These are phyloP conservation scores for Tachina grossa DNA, from an alignment of 2,888 invertebrate species.

Conservation along the genomic window DNA sequence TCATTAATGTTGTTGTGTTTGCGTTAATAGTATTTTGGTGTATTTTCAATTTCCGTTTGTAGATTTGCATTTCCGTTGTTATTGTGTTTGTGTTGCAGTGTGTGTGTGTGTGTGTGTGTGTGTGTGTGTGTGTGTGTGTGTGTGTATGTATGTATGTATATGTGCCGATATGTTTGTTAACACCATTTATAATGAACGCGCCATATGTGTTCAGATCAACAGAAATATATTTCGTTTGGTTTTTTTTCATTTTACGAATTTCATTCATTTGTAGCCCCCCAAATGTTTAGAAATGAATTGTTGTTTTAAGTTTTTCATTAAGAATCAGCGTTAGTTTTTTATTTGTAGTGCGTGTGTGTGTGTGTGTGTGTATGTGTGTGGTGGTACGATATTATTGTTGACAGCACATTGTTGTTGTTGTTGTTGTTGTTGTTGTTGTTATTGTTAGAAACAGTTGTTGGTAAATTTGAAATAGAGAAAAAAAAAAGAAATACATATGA, in stretches of 20 bases:
- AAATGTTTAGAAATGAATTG: constrained; percentile 58
- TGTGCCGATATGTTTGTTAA: constrained; percentile 63
- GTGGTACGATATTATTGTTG: background rate
- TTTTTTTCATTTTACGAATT: constrained; percentile 27
- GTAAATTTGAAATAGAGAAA: constrained; percentile 39
- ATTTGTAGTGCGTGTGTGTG: constrained; percentile 25
- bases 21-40: constrained; percentile 70
- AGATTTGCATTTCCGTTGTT: constrained; percentile 68
- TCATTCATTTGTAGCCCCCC: constrained; percentile 45
- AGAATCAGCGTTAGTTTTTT: constrained; percentile 49
- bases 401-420: constrained; percentile 6
- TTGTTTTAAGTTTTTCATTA: constrained; percentile 59
- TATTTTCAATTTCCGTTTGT: constrained; percentile 73
- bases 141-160: too few relatives aligned
- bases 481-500: constrained; percentile 12
- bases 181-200: constrained; percentile 56
- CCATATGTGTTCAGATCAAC: constrained; percentile 62
- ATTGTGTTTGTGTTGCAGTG: constrained; percentile 26
- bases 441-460: constrained; percentile 58
- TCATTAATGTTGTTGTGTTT: constrained; percentile 28
- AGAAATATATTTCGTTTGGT: constrained; percentile 34
- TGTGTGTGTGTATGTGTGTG: background rate
- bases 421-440: constrained; percentile 23
- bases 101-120: constrained; percentile 64
- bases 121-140: too few relatives aligned